Evolutionary conservation across 2,113 vertebrate species (phyloP).

Genomic region (Oncorhynchus kisutch): DNA sequence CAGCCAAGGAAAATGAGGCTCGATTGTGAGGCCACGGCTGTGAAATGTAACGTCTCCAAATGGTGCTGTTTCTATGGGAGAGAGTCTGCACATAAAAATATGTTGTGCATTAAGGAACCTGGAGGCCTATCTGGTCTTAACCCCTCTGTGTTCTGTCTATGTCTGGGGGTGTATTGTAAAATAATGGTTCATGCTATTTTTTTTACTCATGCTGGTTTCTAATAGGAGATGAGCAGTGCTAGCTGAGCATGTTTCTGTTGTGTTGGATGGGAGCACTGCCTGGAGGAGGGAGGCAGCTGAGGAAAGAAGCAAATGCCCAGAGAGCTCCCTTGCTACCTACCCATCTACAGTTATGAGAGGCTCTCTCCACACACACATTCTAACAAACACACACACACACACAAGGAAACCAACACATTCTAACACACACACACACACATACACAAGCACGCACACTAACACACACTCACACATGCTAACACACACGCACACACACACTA

Average conservation of each 20-base stretch:
- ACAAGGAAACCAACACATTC: no score
- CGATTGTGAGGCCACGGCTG: no score
- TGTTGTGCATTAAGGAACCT: background rate
- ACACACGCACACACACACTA: conserved; percentile 63
- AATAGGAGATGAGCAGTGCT: conserved; percentile 1
- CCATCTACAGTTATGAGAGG: background rate
- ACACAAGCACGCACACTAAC: no score
- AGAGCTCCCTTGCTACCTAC: background rate
- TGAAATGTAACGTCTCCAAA: no score
- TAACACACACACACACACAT: no score
- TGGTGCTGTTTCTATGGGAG: background rate
- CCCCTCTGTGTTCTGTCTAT: background rate
- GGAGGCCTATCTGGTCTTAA: background rate
- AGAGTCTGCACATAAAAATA: background rate
- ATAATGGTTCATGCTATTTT: background rate
- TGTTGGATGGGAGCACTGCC: conserved; percentile 4
- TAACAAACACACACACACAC: no score
- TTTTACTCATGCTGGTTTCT: background rate
- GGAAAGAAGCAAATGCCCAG: background rate
- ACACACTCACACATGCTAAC: background rate
- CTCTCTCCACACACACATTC: no score
- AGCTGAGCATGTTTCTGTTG: background rate
- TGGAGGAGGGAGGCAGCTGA: background rate
- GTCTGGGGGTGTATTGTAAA: background rate
- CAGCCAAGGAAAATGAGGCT: no score